Conservation (phyloP, 2,888 invertebrate species). For the Tenodera sinensis region DNA sequence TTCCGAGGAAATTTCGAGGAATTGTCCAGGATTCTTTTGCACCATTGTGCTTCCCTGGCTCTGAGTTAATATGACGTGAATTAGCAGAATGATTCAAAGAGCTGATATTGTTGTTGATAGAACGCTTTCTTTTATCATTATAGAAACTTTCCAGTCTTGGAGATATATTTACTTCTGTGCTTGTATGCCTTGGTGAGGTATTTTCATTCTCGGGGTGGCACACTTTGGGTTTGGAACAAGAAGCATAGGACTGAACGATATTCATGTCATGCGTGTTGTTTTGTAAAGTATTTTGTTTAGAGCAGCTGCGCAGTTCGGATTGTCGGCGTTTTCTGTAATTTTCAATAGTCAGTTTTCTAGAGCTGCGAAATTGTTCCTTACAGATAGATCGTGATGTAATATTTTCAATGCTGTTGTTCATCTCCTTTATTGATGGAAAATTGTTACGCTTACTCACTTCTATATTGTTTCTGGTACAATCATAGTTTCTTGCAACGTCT, state of each 20-base stretch:
- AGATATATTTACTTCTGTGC: neutral
- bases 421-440: neutral
- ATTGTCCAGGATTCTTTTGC: neutral
- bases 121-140: neutral
- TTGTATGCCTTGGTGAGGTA: neutral
- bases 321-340: neutral
- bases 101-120: neutral
- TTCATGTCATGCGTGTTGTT: neutral
- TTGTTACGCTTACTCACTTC: neutral
- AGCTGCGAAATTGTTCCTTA: neutral
- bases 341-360: neutral
- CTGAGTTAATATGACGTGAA: neutral
- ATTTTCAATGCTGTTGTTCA: neutral
- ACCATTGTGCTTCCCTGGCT: too few relatives aligned
- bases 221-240: neutral
- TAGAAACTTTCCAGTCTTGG: too few relatives aligned
- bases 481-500: neutral
- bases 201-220: neutral
- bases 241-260: neutral
- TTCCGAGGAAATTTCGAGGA: neutral
- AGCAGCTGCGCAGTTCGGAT: neutral
- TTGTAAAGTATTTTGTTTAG: neutral
- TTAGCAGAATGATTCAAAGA: neutral
- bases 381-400: neutral
- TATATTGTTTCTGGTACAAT: neutral